Evolutionary conservation across 2,888 invertebrate genomes (phyloP).

Genomic region (Amphipyra tragopoginis): DNA sequence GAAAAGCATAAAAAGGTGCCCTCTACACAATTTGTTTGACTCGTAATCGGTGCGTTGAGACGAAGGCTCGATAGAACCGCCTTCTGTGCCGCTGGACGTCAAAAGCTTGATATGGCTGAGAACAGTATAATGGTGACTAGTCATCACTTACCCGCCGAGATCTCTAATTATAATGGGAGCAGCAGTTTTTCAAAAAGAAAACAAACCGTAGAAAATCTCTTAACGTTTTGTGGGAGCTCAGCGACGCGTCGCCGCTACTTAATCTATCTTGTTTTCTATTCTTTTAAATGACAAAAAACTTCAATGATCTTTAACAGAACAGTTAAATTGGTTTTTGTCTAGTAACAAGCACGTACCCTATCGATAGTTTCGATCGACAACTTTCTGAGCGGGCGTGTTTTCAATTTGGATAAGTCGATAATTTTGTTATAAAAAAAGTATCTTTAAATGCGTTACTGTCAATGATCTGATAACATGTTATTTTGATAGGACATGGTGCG

Average conservation of each 20-base stretch:
- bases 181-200: constrained; percentile 80
- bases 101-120: constrained; percentile 76
- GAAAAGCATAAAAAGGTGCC: constrained; percentile 82
- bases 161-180: constrained; percentile 84
- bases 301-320: constrained; percentile 81
- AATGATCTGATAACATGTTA: constrained; percentile 54
- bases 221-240: constrained; percentile 84
- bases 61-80: constrained; percentile 70
- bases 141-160: constrained; percentile 81
- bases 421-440: constrained; percentile 56
- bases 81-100: constrained; percentile 75
- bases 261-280: constrained; percentile 76
- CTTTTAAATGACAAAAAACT: constrained; percentile 78
- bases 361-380: constrained; percentile 71
- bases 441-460: constrained; percentile 49
- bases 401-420: constrained; percentile 68
- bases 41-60: constrained; percentile 81
- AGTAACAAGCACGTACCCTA: constrained; percentile 72
- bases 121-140: constrained; percentile 82
- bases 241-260: constrained; percentile 74
- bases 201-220: constrained; percentile 85
- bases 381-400: constrained; percentile 64
- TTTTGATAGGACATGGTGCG: constrained; percentile 38
- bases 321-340: constrained; percentile 81
- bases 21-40: constrained; percentile 86